Conservation (phyloP, 2,888 invertebrate genomes). For the Dasysyrphus tricinctus region DNA sequence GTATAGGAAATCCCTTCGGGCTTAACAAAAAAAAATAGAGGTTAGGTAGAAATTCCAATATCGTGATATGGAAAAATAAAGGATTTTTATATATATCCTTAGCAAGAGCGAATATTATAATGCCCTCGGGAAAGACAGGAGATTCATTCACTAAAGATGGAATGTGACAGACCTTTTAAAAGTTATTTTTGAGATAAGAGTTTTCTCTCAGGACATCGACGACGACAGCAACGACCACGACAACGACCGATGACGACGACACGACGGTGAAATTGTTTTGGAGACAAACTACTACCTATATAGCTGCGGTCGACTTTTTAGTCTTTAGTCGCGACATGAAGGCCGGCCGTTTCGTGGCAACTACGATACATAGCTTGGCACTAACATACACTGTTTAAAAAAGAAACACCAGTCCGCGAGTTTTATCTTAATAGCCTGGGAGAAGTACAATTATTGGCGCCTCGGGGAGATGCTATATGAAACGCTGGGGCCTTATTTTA, state of each 20-base stretch:
- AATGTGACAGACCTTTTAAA: constrained; percentile 75
- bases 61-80: constrained; percentile 46
- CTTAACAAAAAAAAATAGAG: constrained; percentile 11
- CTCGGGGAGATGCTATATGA: constrained; percentile 70
- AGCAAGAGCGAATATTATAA: not conserved
- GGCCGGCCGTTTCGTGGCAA: not conserved
- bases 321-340: not conserved
- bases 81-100: constrained; percentile 46
- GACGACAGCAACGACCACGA: not conserved
- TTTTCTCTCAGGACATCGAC: constrained; percentile 48
- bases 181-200: constrained; percentile 68
- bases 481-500: constrained; percentile 1
- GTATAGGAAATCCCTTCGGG: constrained; percentile 65
- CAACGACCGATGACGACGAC: not conserved
- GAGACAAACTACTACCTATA: constrained; percentile 46
- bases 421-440: constrained; percentile 79
- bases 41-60: constrained; percentile 69
- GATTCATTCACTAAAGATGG: constrained; percentile 67
- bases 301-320: constrained; percentile 9
- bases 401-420: constrained; percentile 58
- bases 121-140: constrained; percentile 54
- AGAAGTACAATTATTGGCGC: constrained; percentile 80
- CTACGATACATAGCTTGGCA: not conserved
- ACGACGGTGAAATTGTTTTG: constrained; percentile 57
- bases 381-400: constrained; percentile 30